Conservation (phyloP, 1,140 invertebrate species). For the Drosophila baimaii region DNA sequence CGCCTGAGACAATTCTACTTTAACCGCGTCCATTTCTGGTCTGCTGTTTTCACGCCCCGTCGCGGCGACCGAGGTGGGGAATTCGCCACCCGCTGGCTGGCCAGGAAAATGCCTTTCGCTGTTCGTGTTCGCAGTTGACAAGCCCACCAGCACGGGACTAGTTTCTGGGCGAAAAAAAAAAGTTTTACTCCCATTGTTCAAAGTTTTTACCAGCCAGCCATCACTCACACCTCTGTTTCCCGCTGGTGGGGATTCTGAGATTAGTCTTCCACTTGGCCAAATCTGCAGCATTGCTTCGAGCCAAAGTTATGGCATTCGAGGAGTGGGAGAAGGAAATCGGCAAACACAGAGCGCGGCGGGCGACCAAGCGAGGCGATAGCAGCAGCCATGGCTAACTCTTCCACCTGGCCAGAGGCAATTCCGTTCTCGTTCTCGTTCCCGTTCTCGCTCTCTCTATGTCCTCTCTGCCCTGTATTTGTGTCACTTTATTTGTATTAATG, state of each 20-base stretch:
- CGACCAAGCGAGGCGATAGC: constrained; percentile 37
- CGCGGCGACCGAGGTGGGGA: constrained; percentile 30
- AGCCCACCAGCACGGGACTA: constrained; percentile 64
- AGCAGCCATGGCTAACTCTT: constrained; percentile 19
- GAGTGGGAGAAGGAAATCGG: background rate
- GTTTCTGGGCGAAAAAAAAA: constrained; percentile 42
- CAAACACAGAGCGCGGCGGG: constrained; percentile 33
- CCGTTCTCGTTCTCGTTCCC: constrained; percentile 4
- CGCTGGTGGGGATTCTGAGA: constrained; percentile 67
- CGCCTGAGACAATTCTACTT: constrained; percentile 4
- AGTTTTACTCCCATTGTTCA: constrained; percentile 74
- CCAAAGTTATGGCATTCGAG: constrained; percentile 68
- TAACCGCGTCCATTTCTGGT: constrained; percentile 34
- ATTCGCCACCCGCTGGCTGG: constrained; percentile 61
- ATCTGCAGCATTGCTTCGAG: constrained; percentile 62
- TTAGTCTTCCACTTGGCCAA: constrained; percentile 82
- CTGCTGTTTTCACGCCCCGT: constrained; percentile 66
- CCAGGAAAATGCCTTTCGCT: constrained; percentile 63
- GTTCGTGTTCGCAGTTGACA: constrained; percentile 74
- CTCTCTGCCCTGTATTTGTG: constrained; percentile 55
- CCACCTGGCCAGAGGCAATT: constrained; percentile 60
- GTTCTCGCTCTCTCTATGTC: background rate
- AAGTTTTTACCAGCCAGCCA: constrained; percentile 57
- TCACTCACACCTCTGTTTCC: constrained; percentile 39
- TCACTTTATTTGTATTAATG: constrained; percentile 80